Conservation (phyloP, 2,797 vertebrate genomes). For the Coregonus ussuriensis region DNA sequence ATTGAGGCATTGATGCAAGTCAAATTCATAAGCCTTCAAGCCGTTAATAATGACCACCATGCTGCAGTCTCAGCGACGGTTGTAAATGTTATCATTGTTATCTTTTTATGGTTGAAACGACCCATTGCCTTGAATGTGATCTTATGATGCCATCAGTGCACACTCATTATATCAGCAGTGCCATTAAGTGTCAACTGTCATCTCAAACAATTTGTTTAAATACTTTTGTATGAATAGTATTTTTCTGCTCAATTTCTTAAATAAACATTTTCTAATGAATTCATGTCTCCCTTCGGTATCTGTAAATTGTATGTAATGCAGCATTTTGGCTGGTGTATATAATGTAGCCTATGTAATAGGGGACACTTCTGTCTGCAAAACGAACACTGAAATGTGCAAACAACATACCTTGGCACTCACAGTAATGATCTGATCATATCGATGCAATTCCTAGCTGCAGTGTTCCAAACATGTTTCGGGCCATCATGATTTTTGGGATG, state of each 20-base stretch:
- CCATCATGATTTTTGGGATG: too few species aligned
- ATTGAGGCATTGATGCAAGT: constrained; percentile 20
- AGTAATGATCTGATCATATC: too few species aligned
- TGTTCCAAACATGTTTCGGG: too few species aligned
- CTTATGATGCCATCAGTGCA: constrained; percentile 57
- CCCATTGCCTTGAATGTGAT: constrained; percentile 54
- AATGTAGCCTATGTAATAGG: too few species aligned
- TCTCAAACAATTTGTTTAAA: constrained; percentile 69
- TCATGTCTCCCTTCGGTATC: neutral
- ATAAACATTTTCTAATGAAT: constrained; percentile 61
- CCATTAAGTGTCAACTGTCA: constrained; percentile 59
- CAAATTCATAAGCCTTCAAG: neutral
- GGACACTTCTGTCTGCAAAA: too few species aligned
- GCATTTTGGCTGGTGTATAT: too few species aligned
- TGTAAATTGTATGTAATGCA: neutral
- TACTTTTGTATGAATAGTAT: constrained; percentile 72
- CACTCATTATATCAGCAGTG: constrained; percentile 59
- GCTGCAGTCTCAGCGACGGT: constrained; percentile 21
- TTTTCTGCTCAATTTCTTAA: constrained; percentile 68
- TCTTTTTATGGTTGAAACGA: constrained; percentile 51
- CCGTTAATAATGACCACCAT: constrained; percentile 2
- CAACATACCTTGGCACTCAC: too few species aligned
- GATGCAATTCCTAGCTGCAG: too few species aligned
- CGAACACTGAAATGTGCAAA: too few species aligned
- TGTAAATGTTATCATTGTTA: constrained; percentile 33